Percentiles rank a stretch among this genome's conserved stretches.
Evolutionary conservation across 2,113 vertebrate species (phyloP).

Genomic region (Macroglossus sobrinus): DNA sequence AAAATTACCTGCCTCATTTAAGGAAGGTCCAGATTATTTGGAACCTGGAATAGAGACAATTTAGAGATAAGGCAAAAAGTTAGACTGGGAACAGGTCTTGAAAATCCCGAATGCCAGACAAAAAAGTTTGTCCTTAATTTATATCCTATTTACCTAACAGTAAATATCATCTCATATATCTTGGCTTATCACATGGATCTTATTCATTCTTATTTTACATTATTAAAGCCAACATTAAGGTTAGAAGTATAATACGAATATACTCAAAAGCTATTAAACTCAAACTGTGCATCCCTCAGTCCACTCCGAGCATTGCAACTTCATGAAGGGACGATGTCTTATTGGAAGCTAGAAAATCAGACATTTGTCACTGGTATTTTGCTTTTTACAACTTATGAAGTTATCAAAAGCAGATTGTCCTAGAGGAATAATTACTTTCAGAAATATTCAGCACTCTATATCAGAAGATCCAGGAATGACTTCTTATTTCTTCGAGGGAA

Average conservation of each 20-base stretch:
- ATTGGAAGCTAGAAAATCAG: not conserved
- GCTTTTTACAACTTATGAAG: conserved; percentile 12
- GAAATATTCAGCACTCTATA: not conserved
- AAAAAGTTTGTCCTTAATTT: not conserved
- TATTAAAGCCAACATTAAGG: not conserved
- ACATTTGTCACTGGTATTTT: not conserved
- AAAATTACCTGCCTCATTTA: not conserved
- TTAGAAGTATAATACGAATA: not conserved
- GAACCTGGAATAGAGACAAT: not conserved
- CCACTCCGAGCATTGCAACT: not conserved
- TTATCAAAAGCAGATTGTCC: not conserved
- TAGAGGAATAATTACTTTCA: conserved; percentile 30
- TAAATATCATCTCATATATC: not conserved
- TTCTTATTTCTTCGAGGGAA: conserved; percentile 55
- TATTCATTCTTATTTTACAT: not conserved
- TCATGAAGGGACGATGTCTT: not conserved
- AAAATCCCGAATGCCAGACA: not conserved
- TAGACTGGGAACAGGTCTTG: not conserved
- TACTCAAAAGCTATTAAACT: not conserved
- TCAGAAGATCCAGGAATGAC: not conserved
- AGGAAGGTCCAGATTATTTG: not conserved
- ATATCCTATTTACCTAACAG: not conserved
- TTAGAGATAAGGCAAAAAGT: not conserved
- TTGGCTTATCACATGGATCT: not conserved
- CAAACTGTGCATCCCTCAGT: not conserved